These are phyloP conservation scores for Siderastrea radians DNA, from an alignment of 92 coral and sea anemone species.

Conservation along the genomic window DNA sequence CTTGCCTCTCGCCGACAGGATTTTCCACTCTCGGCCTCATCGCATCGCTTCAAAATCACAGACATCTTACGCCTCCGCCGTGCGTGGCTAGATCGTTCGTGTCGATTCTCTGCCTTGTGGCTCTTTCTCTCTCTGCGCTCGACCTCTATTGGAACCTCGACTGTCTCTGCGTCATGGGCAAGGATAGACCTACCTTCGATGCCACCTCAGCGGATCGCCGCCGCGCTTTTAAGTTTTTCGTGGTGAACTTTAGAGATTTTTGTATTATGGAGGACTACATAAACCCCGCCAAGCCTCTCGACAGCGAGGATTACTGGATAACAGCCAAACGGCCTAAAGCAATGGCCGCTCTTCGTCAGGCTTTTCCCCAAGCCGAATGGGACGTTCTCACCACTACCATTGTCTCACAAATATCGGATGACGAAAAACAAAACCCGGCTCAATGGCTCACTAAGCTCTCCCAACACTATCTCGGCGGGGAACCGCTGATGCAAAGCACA, in stretches of 20 bases:
- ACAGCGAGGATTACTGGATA: constrained; percentile 19
- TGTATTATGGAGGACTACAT: constrained; percentile 41
- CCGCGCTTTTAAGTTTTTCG: not conserved
- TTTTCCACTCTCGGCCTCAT: not conserved
- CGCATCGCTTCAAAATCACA: not conserved
- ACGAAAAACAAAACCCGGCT: constrained; percentile 17
- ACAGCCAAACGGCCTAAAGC: constrained; percentile 22
- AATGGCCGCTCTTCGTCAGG: constrained; percentile 27
- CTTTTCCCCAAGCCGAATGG: constrained; percentile 19
- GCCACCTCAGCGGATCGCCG: constrained; percentile 48
- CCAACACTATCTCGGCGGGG: constrained; percentile 50
- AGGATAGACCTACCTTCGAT: constrained; percentile 47
- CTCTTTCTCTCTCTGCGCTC: constrained; percentile 5
- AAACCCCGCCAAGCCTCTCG: not conserved
- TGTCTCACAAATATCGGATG: not conserved
- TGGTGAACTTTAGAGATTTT: constrained; percentile 33
- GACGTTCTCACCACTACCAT: not conserved
- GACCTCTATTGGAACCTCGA: constrained; percentile 4
- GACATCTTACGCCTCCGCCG: not conserved
- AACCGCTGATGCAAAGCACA: constrained; percentile 53
- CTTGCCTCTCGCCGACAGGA: not conserved
- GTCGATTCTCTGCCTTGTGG: constrained; percentile 4
- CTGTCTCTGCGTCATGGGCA: constrained; percentile 20
- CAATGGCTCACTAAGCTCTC: constrained; percentile 6
- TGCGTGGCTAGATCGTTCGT: constrained; percentile 16